Evolutionary conservation across 35 echinoderm and acorn worm species (phyloP).

Genomic region (Hemicentrotus pulcherrimus): DNA sequence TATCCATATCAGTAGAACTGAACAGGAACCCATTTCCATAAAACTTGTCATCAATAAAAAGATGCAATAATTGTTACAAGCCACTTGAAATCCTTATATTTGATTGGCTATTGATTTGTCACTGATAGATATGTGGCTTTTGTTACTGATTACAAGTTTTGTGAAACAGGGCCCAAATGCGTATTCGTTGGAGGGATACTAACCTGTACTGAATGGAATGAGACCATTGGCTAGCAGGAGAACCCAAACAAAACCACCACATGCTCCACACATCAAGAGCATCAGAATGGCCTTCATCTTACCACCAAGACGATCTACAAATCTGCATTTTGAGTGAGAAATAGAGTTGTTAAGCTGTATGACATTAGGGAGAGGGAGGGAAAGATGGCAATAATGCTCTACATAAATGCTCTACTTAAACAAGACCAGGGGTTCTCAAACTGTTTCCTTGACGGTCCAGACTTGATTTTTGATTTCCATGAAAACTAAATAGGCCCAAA

Average conservation of each 20-base stretch:
- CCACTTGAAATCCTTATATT: too few relatives aligned
- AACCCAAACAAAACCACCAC: constrained; percentile 61
- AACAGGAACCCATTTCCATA: too few relatives aligned
- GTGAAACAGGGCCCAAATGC: too few relatives aligned
- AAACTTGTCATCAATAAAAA: too few relatives aligned
- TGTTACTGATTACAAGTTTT: too few relatives aligned
- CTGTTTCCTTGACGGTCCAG: too few relatives aligned
- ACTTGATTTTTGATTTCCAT: too few relatives aligned
- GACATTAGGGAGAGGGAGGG: not conserved
- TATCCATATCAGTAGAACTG: too few relatives aligned
- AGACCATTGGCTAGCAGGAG: constrained; percentile 52
- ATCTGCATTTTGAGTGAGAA: constrained; percentile 38
- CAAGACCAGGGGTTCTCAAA: not conserved
- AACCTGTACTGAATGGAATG: constrained; percentile 52
- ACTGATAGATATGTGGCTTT: too few relatives aligned
- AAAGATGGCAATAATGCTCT: not conserved
- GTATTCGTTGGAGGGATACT: constrained; percentile 11
- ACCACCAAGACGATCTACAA: constrained; percentile 71
- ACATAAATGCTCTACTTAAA: not conserved
- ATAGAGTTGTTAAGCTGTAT: not conserved
- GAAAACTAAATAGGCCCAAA: too few relatives aligned
- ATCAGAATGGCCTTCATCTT: constrained; percentile 69
- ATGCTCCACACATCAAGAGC: constrained; percentile 34
- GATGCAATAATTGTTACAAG: too few relatives aligned
- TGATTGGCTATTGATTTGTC: too few relatives aligned